Evolutionary conservation across 1,140 invertebrate species (phyloP).

Genomic region (Drosophila tristis): DNA sequence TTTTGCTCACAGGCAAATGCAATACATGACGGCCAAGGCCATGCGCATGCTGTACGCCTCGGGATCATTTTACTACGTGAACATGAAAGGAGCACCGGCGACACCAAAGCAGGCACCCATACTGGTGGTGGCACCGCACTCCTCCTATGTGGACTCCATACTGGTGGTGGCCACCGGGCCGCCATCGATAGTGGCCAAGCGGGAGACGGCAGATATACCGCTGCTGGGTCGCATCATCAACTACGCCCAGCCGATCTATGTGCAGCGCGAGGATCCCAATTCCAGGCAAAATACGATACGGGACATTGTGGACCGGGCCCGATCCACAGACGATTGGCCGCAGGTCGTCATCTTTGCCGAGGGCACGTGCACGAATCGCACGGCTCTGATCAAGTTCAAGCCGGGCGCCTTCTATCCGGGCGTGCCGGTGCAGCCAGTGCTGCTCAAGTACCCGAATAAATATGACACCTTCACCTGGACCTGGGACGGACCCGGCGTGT

Average conservation of each 20-base stretch:
- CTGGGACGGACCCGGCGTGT: constrained; percentile 98
- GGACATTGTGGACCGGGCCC: constrained; percentile 94
- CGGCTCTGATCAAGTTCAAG: constrained; percentile 97
- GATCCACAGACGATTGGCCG: constrained; percentile 94
- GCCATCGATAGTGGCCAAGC: constrained; percentile 95
- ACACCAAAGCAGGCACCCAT: constrained; percentile 91
- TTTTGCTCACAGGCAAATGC: constrained; percentile 54
- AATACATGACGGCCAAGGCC: constrained; percentile 60
- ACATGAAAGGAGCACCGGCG: constrained; percentile 88
- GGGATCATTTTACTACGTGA: constrained; percentile 92
- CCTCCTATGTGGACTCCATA: constrained; percentile 95
- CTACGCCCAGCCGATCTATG: constrained; percentile 97
- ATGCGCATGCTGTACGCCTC: constrained; percentile 91
- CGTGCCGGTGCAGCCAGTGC: constrained; percentile 96
- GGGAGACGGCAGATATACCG: constrained; percentile 90
- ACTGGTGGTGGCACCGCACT: constrained; percentile 95
- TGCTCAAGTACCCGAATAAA: constrained; percentile 95
- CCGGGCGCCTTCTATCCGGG: constrained; percentile 96
- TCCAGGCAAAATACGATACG: constrained; percentile 95
- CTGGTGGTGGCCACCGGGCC: constrained; percentile 91
- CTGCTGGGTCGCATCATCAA: constrained; percentile 97
- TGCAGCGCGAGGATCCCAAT: constrained; percentile 95
- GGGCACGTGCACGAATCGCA: constrained; percentile 97
- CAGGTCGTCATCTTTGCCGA: constrained; percentile 98
- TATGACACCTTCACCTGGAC: constrained; percentile 98